These are phyloP conservation scores for Notamacropus eugenii DNA, from an alignment of 2,797 vertebrate species.

Conservation along the genomic window DNA sequence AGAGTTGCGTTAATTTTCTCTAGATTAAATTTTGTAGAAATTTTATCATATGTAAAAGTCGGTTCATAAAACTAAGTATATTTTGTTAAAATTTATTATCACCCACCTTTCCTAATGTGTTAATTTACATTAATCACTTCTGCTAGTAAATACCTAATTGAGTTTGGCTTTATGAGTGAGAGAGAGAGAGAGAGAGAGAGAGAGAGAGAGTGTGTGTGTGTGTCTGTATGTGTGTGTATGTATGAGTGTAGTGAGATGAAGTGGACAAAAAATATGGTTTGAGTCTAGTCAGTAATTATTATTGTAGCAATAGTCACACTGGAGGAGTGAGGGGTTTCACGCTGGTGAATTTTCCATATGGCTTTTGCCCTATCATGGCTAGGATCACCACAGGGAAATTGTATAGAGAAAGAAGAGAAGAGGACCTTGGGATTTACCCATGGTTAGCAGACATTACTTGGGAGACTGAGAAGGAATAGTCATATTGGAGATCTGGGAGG, in stretches of 20 bases:
- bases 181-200: too few relatives aligned
- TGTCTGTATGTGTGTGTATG: too few relatives aligned
- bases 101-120: background rate
- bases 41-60: background rate
- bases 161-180: background rate
- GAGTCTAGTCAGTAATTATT: background rate
- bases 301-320: background rate
- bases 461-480: background rate
- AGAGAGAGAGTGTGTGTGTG: too few relatives aligned
- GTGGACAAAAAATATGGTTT: background rate
- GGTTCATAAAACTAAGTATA: background rate
- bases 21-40: background rate
- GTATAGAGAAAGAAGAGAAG: background rate
- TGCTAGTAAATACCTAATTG: background rate
- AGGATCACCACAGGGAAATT: background rate
- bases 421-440: background rate
- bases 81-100: background rate
- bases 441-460: background rate
- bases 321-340: background rate
- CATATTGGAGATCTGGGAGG: background rate
- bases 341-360: background rate
- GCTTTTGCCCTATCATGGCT: background rate
- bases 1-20: background rate
- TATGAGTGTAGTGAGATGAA: background rate
- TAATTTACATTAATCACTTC: background rate